Evolutionary conservation across 2,888 invertebrate species (phyloP).

Genomic region (Leucania comma): DNA sequence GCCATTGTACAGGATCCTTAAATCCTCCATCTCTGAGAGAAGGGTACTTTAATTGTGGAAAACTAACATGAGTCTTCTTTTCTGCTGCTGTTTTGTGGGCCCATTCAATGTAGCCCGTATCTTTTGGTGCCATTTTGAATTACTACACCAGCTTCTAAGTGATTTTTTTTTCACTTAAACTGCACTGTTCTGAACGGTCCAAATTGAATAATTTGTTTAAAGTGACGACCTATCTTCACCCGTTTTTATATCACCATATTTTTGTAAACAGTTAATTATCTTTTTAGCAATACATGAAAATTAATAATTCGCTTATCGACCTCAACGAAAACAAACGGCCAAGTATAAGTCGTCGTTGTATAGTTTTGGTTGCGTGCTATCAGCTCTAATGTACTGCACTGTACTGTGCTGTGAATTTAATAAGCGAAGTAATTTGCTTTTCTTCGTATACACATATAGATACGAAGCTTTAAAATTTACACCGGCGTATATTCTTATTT

Average conservation of each 20-base stretch:
- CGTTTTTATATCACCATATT: constrained; percentile 20
- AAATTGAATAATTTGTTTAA: constrained; percentile 26
- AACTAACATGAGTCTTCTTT: constrained; percentile 87
- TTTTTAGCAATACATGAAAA: background rate
- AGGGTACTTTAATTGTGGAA: constrained; percentile 89
- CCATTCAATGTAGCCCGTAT: constrained; percentile 73
- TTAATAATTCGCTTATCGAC: no score
- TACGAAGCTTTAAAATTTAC: no score
- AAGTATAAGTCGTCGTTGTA: background rate
- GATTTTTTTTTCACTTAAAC: background rate
- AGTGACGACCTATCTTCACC: background rate
- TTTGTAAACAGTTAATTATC: constrained; percentile 28
- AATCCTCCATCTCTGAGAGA: constrained; percentile 85
- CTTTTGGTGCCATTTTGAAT: constrained; percentile 75
- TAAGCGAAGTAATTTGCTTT: background rate
- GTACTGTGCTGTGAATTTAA: background rate
- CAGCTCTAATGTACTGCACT: no score
- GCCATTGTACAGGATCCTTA: constrained; percentile 90
- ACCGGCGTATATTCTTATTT: no score
- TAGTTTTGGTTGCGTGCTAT: background rate
- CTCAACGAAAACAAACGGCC: background rate
- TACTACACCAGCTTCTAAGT: background rate
- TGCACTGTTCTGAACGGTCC: constrained; percentile 27
- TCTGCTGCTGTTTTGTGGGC: constrained; percentile 77
- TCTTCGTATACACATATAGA: background rate